These are phyloP conservation scores for Pristionchus exspectatus DNA, from an alignment of 2,888 invertebrate genomes.

Conservation along the genomic window DNA sequence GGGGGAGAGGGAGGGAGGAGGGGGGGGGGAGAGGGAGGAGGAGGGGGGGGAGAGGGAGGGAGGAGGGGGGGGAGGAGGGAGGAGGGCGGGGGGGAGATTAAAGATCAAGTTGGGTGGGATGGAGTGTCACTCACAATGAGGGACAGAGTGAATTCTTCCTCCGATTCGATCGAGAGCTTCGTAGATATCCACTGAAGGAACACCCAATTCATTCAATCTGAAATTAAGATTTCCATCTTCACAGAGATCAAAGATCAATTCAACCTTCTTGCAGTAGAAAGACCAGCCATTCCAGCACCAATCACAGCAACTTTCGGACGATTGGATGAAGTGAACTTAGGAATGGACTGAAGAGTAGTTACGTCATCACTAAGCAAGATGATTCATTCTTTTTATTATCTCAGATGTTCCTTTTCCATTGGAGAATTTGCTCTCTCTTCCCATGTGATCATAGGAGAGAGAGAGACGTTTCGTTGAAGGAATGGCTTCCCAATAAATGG, in stretches of 20 bases:
- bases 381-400: conserved; percentile 2
- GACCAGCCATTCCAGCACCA: conserved; percentile 48
- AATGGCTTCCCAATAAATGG: neutral
- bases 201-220: conserved; percentile 67
- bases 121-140: conserved; percentile 61
- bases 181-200: conserved; percentile 65
- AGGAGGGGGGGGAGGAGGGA: no score
- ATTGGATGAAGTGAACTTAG: conserved; percentile 5
- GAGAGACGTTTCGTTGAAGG: neutral
- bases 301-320: conserved; percentile 27
- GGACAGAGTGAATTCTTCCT: conserved; percentile 70
- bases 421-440: neutral
- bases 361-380: conserved; percentile 5
- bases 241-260: neutral
- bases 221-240: no score
- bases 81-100: no score
- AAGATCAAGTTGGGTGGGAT: no score
- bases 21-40: no score
- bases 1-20: no score
- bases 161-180: conserved; percentile 69
- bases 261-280: conserved; percentile 29
- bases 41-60: no score
- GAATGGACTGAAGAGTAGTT: neutral
- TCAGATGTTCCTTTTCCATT: neutral
- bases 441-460: neutral